phyloP scores from a whole-genome alignment of 2,113 vertebrate genomes.

The Hystrix cristata region DNA sequence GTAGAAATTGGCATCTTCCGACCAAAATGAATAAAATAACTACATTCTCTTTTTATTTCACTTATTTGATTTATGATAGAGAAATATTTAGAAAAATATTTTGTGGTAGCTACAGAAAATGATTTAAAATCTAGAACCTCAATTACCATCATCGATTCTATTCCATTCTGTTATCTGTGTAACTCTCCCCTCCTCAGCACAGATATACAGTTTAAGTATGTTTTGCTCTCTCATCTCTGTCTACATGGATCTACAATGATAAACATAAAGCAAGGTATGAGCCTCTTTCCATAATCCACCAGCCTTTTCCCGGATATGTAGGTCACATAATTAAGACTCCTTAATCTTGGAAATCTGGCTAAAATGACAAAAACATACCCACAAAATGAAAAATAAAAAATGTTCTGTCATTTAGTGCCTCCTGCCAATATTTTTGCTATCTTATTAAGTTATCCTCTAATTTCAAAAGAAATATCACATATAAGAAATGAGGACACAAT shows the following conservation, averaged over 20 bases:
- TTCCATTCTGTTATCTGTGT: background rate
- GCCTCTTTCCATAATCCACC: background rate
- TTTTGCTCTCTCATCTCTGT: background rate
- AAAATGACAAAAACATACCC: background rate
- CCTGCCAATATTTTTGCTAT: background rate
- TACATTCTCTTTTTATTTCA: slow-evolving; percentile 35
- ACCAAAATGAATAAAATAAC: slow-evolving; percentile 40
- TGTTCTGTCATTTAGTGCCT: background rate
- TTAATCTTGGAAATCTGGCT: background rate
- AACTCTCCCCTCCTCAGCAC: background rate
- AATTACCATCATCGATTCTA: background rate
- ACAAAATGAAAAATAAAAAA: slow-evolving; percentile 25
- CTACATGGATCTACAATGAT: background rate
- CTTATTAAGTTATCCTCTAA: background rate
- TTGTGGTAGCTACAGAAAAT: slow-evolving; percentile 36
- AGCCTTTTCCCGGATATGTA: background rate
- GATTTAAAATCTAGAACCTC: background rate
- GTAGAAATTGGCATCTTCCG: slow-evolving; percentile 25
- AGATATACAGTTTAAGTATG: background rate
- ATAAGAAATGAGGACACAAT: background rate
- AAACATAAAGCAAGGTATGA: background rate
- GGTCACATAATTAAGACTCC: background rate
- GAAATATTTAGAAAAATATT: slow-evolving; percentile 18
- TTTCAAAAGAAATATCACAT: background rate
- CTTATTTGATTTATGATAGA: background rate